A percentile compares a stretch with the other conserved stretches of the same genome.
Conservation (phyloP, 64 coral and sea anemone species). For the Montipora sp. region DNA sequence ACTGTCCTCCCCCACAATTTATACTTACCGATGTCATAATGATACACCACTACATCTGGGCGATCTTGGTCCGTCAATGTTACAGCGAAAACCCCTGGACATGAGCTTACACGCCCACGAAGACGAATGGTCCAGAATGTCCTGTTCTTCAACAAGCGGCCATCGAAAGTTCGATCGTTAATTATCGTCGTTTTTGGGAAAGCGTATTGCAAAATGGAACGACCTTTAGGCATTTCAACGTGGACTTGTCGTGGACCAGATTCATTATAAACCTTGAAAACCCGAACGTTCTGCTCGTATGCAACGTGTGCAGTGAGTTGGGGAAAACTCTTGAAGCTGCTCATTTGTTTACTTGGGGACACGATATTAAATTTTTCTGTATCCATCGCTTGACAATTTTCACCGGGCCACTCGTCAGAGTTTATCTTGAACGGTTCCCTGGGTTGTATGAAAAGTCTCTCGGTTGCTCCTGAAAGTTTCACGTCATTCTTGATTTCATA, state of each 20-base stretch:
- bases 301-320: conserved; percentile 43
- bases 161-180: conserved; percentile 57
- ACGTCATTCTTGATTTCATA: conserved; percentile 39
- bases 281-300: neutral
- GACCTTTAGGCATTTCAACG: conserved; percentile 55
- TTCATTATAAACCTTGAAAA: conserved; percentile 71
- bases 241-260: conserved; percentile 12
- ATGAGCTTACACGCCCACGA: conserved; percentile 47
- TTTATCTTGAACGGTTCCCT: conserved; percentile 73
- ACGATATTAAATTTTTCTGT: conserved; percentile 39
- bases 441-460: conserved; percentile 56
- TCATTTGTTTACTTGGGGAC: neutral
- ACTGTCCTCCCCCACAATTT: neutral
- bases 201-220: conserved; percentile 51
- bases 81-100: conserved; percentile 72
- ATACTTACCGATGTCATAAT: conserved; percentile 83
- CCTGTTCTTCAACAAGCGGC: conserved; percentile 57
- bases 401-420: conserved; percentile 38
- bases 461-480: neutral
- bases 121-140: conserved; percentile 83
- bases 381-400: conserved; percentile 41
- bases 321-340: conserved; percentile 46
- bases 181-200: conserved; percentile 64
- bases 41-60: conserved; percentile 64
- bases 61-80: conserved; percentile 77